These are phyloP conservation scores for Ptychobarbus kaznakovi DNA, from an alignment of 2,797 vertebrate genomes.

Conservation along the genomic window DNA sequence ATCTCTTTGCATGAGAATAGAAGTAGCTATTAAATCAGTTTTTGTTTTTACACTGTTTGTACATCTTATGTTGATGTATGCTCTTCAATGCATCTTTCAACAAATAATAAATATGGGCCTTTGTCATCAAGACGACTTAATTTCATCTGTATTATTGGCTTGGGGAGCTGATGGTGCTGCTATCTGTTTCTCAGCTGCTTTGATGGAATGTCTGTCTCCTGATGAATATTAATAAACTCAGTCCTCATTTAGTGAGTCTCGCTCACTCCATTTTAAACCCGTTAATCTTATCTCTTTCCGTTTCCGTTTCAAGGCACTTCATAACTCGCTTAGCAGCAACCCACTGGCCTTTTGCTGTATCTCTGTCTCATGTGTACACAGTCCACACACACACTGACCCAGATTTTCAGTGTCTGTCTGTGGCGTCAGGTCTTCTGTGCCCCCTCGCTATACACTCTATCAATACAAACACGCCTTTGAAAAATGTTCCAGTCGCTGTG, in stretches of 20 bases:
- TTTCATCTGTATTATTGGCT: slow-evolving; percentile 12
- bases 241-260: slow-evolving; percentile 64
- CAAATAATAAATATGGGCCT: slow-evolving; percentile 27
- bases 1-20: not conserved
- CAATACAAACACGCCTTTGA: slow-evolving; percentile 28
- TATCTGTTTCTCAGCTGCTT: slow-evolving; percentile 24
- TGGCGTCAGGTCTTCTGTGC: slow-evolving; percentile 30
- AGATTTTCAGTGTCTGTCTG: slow-evolving; percentile 64
- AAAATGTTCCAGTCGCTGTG: slow-evolving; percentile 10
- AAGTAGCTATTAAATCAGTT: not conserved
- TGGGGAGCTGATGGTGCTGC: not conserved
- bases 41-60: not conserved
- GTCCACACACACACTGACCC: slow-evolving; percentile 65
- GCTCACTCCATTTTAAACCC: slow-evolving; percentile 60
- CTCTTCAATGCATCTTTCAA: not conserved
- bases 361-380: slow-evolving; percentile 58
- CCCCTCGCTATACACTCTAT: not conserved
- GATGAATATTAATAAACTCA: slow-evolving; percentile 37
- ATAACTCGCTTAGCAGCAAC: slow-evolving; percentile 15
- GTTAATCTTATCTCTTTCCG: slow-evolving; percentile 28
- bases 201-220: slow-evolving; percentile 19
- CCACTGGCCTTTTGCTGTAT: slow-evolving; percentile 37
- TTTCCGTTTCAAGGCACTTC: not conserved
- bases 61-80: not conserved
- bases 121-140: not conserved